These are phyloP conservation scores for Tetramorium parvispinum DNA, from an alignment of 1,140 invertebrate species.

Conservation along the genomic window DNA sequence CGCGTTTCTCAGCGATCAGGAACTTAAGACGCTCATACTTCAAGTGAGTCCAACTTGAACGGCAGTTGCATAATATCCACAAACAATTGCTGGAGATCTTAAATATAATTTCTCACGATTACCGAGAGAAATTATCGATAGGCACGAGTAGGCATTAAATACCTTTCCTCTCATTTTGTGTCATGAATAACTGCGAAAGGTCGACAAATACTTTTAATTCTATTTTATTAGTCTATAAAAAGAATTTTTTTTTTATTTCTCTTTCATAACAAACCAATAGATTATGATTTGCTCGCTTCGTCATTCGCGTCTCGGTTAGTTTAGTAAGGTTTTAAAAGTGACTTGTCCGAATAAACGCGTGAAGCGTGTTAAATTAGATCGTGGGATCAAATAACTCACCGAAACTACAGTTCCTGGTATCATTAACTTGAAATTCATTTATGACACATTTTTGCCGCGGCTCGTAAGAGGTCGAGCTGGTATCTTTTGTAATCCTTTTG, in stretches of 20 bases:
- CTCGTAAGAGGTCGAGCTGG: slow-evolving; percentile 26
- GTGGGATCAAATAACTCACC: slow-evolving; percentile 3
- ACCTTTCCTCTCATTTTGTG: background rate
- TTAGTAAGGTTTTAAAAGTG: no score
- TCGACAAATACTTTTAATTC: background rate
- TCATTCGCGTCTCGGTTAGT: background rate
- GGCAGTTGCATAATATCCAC: background rate
- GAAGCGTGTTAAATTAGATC: background rate
- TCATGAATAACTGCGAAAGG: background rate
- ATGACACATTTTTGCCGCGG: slow-evolving; percentile 53
- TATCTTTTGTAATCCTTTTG: slow-evolving; percentile 66
- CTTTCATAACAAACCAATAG: background rate
- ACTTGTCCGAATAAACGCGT: background rate
- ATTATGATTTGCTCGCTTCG: background rate
- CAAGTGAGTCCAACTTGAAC: slow-evolving; percentile 86
- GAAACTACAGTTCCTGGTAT: background rate
- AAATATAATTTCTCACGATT: background rate
- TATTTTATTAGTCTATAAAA: background rate
- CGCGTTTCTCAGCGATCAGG: slow-evolving; percentile 94
- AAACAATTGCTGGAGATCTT: background rate
- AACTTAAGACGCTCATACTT: slow-evolving; percentile 93
- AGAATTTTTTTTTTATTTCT: background rate
- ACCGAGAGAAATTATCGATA: background rate
- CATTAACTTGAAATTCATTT: slow-evolving; percentile 40
- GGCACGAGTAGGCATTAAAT: background rate